Percentiles rank a stretch among this genome's conserved stretches.
These are phyloP conservation scores for Bolinopsis microptera DNA, from an alignment of 37 sponge, comb jelly and placozoan genomes.

Conservation along the genomic window DNA sequence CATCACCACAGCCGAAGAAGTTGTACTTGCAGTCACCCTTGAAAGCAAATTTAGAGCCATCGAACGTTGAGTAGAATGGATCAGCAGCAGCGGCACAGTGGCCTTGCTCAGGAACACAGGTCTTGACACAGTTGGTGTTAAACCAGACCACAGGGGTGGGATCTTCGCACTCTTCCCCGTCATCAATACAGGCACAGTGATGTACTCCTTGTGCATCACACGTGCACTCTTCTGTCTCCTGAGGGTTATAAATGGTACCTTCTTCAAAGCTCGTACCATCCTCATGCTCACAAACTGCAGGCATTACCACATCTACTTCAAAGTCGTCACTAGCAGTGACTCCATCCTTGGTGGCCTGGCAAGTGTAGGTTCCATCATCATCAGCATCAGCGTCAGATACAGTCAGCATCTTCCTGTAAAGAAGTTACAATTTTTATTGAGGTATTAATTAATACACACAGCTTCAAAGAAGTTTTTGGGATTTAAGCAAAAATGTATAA, in stretches of 20 bases:
- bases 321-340: conserved; percentile 1
- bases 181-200: conserved; percentile 1
- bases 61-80: conserved; percentile 12
- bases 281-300: conserved; percentile 32
- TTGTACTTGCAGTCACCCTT: conserved; percentile 45
- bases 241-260: background rate
- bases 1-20: conserved; percentile 9
- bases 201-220: conserved; percentile 19
- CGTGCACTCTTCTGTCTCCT: background rate
- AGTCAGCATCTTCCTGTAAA: background rate
- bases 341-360: conserved; percentile 30
- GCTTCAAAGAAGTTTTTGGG: too few species aligned
- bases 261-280: conserved; percentile 11
- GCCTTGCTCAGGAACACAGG: conserved; percentile 5
- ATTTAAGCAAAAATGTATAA: too few species aligned
- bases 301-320: background rate
- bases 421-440: too few species aligned
- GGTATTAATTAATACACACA: too few species aligned
- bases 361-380: background rate
- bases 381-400: background rate
- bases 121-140: background rate
- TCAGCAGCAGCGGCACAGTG: conserved; percentile 13
- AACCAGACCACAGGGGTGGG: conserved; percentile 42
- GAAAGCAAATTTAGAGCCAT: background rate
- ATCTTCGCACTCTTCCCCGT: conserved; percentile 43